phyloP scores from a whole-genome alignment of 2,797 vertebrate species.

The Tiaroga cobitis region DNA sequence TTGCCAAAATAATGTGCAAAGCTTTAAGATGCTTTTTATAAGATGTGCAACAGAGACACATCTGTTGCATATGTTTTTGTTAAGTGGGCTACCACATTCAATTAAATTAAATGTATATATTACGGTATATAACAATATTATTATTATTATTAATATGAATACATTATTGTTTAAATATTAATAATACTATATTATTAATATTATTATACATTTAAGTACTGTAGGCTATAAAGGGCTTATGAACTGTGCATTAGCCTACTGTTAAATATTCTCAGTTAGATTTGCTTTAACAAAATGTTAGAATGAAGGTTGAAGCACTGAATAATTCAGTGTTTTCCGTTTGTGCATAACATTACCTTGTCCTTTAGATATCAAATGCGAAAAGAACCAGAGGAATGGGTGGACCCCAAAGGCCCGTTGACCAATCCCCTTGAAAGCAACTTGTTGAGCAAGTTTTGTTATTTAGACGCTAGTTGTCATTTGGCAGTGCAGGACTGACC shows the following conservation, averaged over 20 bases:
- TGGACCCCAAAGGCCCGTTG: conserved; percentile 57
- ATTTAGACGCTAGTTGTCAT: conserved; percentile 33
- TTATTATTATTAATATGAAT: neutral
- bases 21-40: neutral
- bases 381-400: conserved; percentile 36
- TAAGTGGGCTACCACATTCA: neutral
- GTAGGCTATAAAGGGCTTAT: neutral
- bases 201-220: neutral
- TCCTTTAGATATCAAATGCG: neutral
- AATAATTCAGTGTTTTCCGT: neutral
- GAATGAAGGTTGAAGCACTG: neutral
- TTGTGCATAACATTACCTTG: neutral
- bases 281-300: neutral
- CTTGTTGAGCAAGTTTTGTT: conserved; percentile 71
- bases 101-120: neutral
- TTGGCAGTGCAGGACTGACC: conserved; percentile 28
- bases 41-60: neutral
- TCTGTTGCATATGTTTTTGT: neutral
- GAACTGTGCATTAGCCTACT: neutral
- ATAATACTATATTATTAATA: neutral
- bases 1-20: neutral
- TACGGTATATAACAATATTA: neutral
- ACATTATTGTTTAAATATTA: neutral
- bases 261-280: neutral
- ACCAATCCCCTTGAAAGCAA: conserved; percentile 65